Conservation (phyloP, 2,113 vertebrate species). For the Alosa alosa region DNA sequence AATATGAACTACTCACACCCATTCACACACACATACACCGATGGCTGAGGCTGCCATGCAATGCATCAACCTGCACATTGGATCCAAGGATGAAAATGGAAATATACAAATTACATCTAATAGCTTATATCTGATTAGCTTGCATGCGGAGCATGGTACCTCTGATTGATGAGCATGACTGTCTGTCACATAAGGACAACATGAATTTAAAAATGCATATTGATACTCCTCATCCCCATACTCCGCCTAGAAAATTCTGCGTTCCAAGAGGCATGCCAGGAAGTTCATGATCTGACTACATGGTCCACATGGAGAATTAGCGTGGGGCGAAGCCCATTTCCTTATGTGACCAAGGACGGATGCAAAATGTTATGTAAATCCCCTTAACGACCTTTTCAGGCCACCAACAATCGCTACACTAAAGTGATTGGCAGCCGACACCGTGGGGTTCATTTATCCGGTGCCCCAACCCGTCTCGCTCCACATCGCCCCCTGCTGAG, state of each 20-base stretch:
- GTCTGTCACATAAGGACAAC: no score
- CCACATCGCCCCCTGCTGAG: conserved; percentile 78
- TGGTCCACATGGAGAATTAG: conserved; percentile 35
- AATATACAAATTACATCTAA: no score
- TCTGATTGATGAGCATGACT: no score
- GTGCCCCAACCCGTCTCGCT: conserved; percentile 64
- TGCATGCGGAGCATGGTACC: no score
- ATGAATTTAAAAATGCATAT: no score
- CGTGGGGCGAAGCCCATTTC: conserved; percentile 58
- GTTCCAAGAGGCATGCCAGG: not conserved
- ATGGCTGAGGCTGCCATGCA: no score
- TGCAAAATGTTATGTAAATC: conserved; percentile 77
- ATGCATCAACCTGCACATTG: no score
- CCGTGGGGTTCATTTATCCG: conserved; percentile 69
- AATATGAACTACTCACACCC: no score
- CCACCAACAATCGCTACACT: conserved; percentile 65
- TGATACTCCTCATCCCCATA: not conserved
- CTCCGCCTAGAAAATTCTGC: not conserved
- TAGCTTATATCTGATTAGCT: no score
- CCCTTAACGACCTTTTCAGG: conserved; percentile 73
- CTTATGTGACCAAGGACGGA: conserved; percentile 53
- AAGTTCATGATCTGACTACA: conserved; percentile 26
- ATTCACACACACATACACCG: no score
- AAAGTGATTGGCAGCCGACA: conserved; percentile 76
- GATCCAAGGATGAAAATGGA: no score